Base-by-base conservation (phyloP, 1,140 invertebrate genomes). In the Rhagoletis zephyria region DNA sequence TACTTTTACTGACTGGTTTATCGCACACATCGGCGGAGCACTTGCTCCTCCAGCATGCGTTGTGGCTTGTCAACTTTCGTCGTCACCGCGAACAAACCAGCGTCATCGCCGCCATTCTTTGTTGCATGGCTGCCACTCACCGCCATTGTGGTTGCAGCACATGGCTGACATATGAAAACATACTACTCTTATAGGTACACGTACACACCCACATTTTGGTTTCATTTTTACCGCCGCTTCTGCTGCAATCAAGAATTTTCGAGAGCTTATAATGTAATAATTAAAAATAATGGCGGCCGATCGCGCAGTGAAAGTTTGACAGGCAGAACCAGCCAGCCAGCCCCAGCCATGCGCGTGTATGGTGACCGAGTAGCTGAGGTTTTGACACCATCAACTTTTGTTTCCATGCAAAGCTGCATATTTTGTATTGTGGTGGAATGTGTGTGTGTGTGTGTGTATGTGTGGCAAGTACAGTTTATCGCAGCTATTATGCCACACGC, bases 221-320 rank as follows among this genome's bases (percentile, higher is more conserved):
- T 30, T 30, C 30, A 30, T 30, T 30, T 30, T 30, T 30, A 30
- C 48, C 30, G 45, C 7, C 48, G 16, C 48, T 30, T 81, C 14
- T 81, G 42, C 74, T 51, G 74, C 48, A 81, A 81, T 81, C 74
- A 56, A 19, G 48, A 56, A 81, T 81, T 81, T 81, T 56, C 48
- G 48, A 3, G 48, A 3, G 74, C 74, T 81, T 81, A 81, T 81
- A 81, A 81, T 81, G 74, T 81, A 56, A 56, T 56, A 81, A 81
- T 81, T 81, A 81, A 81, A 81, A 81, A 81, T 81, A 70, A 70
- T 70, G 67, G 42, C 30, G 67, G 67, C 42, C 67, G 48, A 70
- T 70, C 7, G 14, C 48, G 74, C 74, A 81, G 74, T 56, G 74
- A 81, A 81, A 81, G 74, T 81, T 81, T 16, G 16, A 45, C 61